Percentiles rank a stretch among this genome's conserved stretches.
phyloP scores from a whole-genome alignment of 2,113 vertebrate species.

The Charadrius vociferus region DNA sequence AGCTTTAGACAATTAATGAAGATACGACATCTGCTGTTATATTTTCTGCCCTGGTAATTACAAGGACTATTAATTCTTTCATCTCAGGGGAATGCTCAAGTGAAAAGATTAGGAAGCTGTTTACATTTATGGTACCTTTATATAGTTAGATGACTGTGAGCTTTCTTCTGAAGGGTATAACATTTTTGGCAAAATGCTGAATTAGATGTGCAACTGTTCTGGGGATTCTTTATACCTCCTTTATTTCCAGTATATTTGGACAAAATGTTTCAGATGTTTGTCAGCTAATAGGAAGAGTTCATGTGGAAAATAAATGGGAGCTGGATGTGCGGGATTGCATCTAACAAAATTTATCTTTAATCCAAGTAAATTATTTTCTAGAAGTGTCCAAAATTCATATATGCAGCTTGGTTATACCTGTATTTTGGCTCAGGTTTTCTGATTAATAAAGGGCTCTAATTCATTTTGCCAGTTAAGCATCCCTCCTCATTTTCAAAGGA shows the following conservation, averaged over 20 bases:
- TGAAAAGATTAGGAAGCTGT: conserved; percentile 4
- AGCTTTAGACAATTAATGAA: not conserved
- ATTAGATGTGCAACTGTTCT: not conserved
- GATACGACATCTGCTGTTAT: not conserved
- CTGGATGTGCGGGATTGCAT: not conserved
- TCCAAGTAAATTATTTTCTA: not conserved
- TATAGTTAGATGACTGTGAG: not conserved
- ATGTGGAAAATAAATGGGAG: not conserved
- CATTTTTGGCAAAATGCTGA: not conserved
- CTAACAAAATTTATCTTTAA: not conserved
- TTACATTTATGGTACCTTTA: not conserved
- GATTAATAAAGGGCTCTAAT: not conserved
- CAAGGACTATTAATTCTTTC: conserved; percentile 3
- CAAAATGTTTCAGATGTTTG: not conserved
- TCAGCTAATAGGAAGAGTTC: not conserved
- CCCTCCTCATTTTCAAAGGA: conserved; percentile 6
- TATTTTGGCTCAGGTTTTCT: not conserved
- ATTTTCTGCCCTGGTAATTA: conserved; percentile 19
- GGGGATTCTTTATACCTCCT: not conserved
- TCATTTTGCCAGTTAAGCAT: not conserved
- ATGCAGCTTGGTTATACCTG: not conserved
- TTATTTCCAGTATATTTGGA: not conserved
- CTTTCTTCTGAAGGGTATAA: not conserved
- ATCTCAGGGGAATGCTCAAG: not conserved
- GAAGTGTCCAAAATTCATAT: not conserved